Percentiles rank a stretch among this genome's conserved stretches.
Conservation (phyloP, 2,797 vertebrate species). For the Oreonectes daqikongensis region DNA sequence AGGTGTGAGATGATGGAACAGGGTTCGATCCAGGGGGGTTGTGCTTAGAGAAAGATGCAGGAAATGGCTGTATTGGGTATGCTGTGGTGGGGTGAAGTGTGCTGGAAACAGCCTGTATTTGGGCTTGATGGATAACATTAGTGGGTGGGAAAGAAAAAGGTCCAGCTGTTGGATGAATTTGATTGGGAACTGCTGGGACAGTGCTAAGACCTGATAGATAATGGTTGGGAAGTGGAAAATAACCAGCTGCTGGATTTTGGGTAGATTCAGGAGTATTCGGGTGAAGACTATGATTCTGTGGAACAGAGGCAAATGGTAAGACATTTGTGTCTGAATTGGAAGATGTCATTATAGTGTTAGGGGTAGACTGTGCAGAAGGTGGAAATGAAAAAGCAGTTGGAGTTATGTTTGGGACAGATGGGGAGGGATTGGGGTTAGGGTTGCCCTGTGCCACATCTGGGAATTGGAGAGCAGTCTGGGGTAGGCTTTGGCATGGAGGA, state of each 20-base stretch:
- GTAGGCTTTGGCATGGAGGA: conserved; percentile 43
- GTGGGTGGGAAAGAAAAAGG: conserved; percentile 32
- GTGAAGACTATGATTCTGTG: conserved; percentile 29
- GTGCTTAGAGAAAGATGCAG: conserved; percentile 37
- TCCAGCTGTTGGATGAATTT: conserved; percentile 27
- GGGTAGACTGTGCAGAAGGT: conserved; percentile 30
- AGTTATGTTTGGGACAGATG: conserved; percentile 39
- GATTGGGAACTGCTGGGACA: conserved; percentile 36
- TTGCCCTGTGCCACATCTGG: conserved; percentile 22
- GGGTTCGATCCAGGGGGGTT: conserved; percentile 42
- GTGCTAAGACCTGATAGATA: conserved; percentile 24
- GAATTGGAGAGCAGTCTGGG: conserved; percentile 51
- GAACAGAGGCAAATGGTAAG: conserved; percentile 21
- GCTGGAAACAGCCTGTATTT: conserved; percentile 37
- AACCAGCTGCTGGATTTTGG: conserved; percentile 37
- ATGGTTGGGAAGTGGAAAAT: conserved; percentile 33
- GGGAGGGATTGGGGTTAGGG: conserved; percentile 44
- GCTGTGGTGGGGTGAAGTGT: conserved; percentile 38
- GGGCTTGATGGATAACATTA: conserved; percentile 37
- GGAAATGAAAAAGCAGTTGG: conserved; percentile 48
- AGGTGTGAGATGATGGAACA: conserved; percentile 49
- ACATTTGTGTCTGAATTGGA: conserved; percentile 40
- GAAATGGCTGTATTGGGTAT: conserved; percentile 19
- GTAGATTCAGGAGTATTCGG: not conserved
- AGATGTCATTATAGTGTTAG: conserved; percentile 33